Conservation (phyloP, 2,797 vertebrate genomes). For the Vultur gryphus region DNA sequence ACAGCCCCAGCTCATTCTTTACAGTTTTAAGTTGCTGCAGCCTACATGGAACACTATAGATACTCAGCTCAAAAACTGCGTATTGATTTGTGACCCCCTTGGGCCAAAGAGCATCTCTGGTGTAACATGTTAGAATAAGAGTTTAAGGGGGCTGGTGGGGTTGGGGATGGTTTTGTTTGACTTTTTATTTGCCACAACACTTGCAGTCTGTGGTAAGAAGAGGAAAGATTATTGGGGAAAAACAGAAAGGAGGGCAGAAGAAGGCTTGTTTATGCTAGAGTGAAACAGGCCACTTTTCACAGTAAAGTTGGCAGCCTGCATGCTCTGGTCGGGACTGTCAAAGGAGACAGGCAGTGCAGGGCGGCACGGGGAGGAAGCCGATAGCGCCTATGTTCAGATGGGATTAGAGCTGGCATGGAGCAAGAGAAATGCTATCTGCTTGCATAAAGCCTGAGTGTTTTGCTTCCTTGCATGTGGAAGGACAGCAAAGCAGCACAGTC, state of each 20-base stretch:
- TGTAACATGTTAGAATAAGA: not conserved
- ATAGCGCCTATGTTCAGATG: rapidly evolving
- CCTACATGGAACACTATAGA: not conserved
- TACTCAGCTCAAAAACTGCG: not conserved
- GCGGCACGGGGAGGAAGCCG: rapidly evolving
- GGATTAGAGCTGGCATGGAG: not conserved
- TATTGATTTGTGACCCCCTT: slow-evolving; percentile 24
- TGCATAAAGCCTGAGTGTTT: rapidly evolving
- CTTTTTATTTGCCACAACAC: not conserved
- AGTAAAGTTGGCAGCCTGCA: rapidly evolving
- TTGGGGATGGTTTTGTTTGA: not conserved
- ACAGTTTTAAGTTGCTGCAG: not conserved
- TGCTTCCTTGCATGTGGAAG: not conserved
- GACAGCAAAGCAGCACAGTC: not conserved
- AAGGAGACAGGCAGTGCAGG: not conserved
- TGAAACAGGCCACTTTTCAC: not conserved
- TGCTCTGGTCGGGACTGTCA: not conserved
- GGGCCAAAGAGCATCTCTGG: not conserved
- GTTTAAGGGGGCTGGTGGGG: not conserved
- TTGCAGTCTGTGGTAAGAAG: not conserved
- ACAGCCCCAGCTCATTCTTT: slow-evolving; percentile 25
- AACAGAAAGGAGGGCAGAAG: not conserved
- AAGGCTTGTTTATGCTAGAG: rapidly evolving
- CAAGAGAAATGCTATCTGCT: not conserved
- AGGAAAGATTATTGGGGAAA: not conserved